Percentiles rank a stretch among this genome's conserved stretches.
Evolutionary conservation across 1,140 invertebrate genomes (phyloP).

Genomic region (Lepeophtheirus salmonis): DNA sequence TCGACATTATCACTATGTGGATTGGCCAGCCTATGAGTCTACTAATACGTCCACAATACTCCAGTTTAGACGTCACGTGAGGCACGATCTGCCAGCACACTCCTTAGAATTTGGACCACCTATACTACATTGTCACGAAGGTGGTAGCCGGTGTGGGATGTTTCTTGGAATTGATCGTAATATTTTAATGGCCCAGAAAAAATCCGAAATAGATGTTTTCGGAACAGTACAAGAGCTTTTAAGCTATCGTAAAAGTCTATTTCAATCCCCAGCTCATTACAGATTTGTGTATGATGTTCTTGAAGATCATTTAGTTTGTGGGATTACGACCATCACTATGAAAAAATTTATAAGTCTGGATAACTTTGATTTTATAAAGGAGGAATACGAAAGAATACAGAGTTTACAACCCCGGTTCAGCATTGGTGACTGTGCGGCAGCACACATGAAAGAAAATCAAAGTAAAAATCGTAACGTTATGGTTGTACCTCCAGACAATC

Average conservation of each 20-base stretch:
- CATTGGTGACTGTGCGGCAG: constrained; percentile 15
- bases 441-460: constrained; percentile 1
- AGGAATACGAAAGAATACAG: not conserved
- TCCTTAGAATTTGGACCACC: not conserved
- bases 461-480: constrained; percentile 9
- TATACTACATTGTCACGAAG: constrained; percentile 9
- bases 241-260: not conserved
- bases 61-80: not conserved
- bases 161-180: constrained; percentile 11
- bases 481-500: constrained; percentile 7
- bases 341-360: not conserved
- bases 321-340: not conserved
- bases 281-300: constrained; percentile 10
- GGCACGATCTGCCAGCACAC: not conserved
- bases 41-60: not conserved
- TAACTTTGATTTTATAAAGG: not conserved
- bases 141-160: not conserved
- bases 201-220: not conserved
- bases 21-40: not conserved
- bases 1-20: not conserved
- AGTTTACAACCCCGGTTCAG: not conserved
- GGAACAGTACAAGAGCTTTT: not conserved
- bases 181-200: not conserved
- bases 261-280: not conserved
- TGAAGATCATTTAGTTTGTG: not conserved